phyloP scores from a whole-genome alignment of 2,888 invertebrate species.

The Blastobasis lacticolella region DNA sequence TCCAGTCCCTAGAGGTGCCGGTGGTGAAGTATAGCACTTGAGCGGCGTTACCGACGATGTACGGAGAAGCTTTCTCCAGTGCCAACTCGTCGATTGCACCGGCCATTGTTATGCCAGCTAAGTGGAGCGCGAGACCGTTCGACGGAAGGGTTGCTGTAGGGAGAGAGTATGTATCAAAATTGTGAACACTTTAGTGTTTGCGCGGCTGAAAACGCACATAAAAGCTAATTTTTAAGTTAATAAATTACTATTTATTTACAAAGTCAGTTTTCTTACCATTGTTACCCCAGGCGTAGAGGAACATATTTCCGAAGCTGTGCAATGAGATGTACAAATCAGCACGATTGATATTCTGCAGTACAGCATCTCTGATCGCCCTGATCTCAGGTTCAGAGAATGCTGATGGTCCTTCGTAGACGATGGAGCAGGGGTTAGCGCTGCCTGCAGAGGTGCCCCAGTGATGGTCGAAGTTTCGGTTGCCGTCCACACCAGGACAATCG shows the following conservation, averaged over 20 bases:
- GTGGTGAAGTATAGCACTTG: conserved; percentile 72
- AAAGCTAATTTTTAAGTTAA: no score
- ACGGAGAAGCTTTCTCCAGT: conserved; percentile 49
- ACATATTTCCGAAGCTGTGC: conserved; percentile 82
- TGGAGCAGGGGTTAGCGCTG: conserved; percentile 71
- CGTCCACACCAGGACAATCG: conserved; percentile 81
- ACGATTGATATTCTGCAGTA: conserved; percentile 60
- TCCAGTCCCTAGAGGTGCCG: conserved; percentile 82
- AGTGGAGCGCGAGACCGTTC: conserved; percentile 61
- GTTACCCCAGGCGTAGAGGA: conserved; percentile 82
- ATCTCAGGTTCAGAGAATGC: conserved; percentile 82
- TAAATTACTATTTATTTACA: no score
- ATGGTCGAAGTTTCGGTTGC: conserved; percentile 84
- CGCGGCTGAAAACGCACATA: no score
- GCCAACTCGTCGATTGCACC: conserved; percentile 55
- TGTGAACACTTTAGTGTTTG: no score
- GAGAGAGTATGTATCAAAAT: neutral
- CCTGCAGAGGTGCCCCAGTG: conserved; percentile 77
- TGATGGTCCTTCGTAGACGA: conserved; percentile 76
- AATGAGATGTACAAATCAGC: conserved; percentile 80
- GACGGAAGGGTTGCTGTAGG: conserved; percentile 60
- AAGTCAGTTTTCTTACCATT: conserved; percentile 42
- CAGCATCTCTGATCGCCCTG: conserved; percentile 71
- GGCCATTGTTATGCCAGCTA: conserved; percentile 53
- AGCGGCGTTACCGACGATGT: conserved; percentile 74